A percentile compares a stretch with the other conserved stretches of the same genome.
phyloP scores from a whole-genome alignment of 2,797 vertebrate species.

The Xenentodon cancila region DNA sequence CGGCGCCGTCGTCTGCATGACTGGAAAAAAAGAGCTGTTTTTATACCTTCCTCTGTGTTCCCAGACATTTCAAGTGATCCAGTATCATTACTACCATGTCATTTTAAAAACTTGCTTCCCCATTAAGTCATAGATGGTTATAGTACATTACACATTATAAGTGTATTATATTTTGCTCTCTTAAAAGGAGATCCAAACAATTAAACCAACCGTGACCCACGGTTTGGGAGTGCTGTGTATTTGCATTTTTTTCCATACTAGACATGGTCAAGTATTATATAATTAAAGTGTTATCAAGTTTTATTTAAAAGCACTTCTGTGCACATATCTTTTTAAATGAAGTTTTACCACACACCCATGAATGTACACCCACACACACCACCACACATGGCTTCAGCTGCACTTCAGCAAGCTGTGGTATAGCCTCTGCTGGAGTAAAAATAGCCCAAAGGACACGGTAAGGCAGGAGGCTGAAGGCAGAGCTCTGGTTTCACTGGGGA shows the following conservation, averaged over 20 bases:
- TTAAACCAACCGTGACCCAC: background rate
- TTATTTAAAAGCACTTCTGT: slow-evolving; percentile 11
- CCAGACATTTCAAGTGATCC: background rate
- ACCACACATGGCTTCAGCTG: slow-evolving; percentile 34
- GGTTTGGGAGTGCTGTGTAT: background rate
- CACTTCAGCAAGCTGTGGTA: slow-evolving; percentile 60
- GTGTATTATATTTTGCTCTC: background rate
- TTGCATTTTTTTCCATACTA: background rate
- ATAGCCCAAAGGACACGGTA: slow-evolving; percentile 76
- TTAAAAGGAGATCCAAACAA: no score
- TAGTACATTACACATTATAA: background rate
- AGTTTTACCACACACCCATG: slow-evolving; percentile 22
- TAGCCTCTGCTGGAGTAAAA: slow-evolving; percentile 71
- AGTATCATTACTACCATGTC: background rate
- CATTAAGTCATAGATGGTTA: no score
- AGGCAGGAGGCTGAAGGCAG: slow-evolving; percentile 62
- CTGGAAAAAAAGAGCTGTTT: no score
- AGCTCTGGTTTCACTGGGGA: slow-evolving; percentile 78
- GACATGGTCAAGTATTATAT: background rate
- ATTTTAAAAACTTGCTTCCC: no score
- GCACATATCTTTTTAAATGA: slow-evolving; percentile 10
- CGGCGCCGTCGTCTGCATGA: slow-evolving; percentile 1
- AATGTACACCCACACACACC: slow-evolving; percentile 22
- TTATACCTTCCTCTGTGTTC: background rate
- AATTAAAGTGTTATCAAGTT: slow-evolving; percentile 6